phyloP scores from a whole-genome alignment of 2,888 invertebrate species.

The Spisula solida region DNA sequence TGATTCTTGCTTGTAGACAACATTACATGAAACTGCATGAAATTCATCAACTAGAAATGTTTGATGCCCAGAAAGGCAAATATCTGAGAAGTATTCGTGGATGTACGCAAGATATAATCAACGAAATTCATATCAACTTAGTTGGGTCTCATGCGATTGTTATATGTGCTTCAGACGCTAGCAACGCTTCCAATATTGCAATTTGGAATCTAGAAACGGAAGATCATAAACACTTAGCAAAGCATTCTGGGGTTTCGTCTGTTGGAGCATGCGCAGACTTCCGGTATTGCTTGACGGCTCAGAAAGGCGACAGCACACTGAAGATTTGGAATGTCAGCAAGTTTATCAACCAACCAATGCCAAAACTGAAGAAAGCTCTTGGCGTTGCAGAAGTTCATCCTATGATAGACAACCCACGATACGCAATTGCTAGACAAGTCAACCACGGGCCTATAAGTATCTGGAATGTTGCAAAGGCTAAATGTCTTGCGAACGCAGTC shows the following conservation, averaged over 20 bases:
- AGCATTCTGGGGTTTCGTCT: constrained; percentile 81
- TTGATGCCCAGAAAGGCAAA: constrained; percentile 82
- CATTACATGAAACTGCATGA: constrained; percentile 84
- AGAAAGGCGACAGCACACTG: constrained; percentile 80
- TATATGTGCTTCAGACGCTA: constrained; percentile 79
- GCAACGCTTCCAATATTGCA: constrained; percentile 83
- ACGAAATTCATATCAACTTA: constrained; percentile 81
- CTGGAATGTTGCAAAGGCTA: constrained; percentile 85
- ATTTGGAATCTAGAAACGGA: constrained; percentile 87
- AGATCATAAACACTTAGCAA: constrained; percentile 87
- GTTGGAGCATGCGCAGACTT: constrained; percentile 84
- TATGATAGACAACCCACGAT: constrained; percentile 83
- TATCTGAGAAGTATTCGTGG: constrained; percentile 84
- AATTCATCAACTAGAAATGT: constrained; percentile 84
- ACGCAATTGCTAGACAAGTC: constrained; percentile 83
- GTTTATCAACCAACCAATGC: constrained; percentile 82
- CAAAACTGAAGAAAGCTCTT: constrained; percentile 80
- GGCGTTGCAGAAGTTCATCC: constrained; percentile 83
- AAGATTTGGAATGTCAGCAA: constrained; percentile 85
- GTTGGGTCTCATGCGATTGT: constrained; percentile 85
- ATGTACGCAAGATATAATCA: constrained; percentile 82
- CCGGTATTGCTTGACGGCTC: constrained; percentile 83
- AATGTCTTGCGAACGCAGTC: constrained; percentile 81
- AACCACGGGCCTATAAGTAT: constrained; percentile 85
- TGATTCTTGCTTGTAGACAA: constrained; percentile 83